phyloP scores from a whole-genome alignment of 2,797 vertebrate species.

The Peromyscus nudipes region DNA sequence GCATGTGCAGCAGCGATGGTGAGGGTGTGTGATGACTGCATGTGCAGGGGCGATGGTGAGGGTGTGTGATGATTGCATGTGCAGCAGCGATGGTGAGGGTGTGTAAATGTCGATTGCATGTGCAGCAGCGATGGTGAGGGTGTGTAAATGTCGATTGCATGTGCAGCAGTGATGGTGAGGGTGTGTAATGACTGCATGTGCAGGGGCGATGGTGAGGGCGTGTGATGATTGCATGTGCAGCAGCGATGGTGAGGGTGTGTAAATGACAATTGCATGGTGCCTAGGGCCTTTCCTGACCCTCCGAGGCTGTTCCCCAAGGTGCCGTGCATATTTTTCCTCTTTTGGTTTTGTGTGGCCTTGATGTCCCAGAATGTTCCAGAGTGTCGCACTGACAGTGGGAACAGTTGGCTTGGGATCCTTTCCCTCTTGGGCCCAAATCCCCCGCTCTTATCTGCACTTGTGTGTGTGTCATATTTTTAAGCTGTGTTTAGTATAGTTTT shows the following conservation, averaged over 20 bases:
- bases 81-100: no score
- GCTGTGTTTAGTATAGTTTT: constrained; percentile 11
- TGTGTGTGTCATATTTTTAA: not conserved
- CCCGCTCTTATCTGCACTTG: not conserved
- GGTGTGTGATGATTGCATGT: no score
- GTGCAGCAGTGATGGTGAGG: not conserved
- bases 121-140: no score
- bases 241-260: not conserved
- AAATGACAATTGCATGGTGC: not conserved
- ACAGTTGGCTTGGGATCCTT: not conserved
- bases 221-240: not conserved
- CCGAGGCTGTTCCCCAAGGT: not conserved
- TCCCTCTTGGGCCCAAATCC: not conserved
- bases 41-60: no score
- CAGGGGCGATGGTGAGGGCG: not conserved
- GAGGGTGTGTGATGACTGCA: no score
- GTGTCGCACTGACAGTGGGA: not conserved
- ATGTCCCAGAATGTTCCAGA: not conserved
- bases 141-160: no score
- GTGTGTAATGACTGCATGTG: not conserved
- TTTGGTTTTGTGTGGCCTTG: not conserved
- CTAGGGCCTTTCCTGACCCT: not conserved
- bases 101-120: no score
- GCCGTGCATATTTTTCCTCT: not conserved
- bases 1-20: no score